Evolutionary conservation across 2,888 invertebrate species (phyloP), one percentile per base, ranked within the genome.

Genomic region (Ochropleura plecta): DNA sequence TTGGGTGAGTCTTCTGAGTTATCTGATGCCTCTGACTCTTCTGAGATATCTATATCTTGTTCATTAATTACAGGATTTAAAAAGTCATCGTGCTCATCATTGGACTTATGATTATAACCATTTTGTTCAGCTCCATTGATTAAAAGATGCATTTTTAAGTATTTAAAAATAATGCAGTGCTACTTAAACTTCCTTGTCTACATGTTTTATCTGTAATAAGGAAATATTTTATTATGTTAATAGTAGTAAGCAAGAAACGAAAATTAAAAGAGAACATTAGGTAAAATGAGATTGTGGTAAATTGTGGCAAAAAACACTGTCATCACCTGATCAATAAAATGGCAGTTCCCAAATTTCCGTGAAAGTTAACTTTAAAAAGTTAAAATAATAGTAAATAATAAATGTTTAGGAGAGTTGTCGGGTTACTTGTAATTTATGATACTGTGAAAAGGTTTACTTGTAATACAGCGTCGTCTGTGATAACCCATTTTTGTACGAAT

Each of bases 181-280:
- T n/a, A 30, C 30, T 53, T 63, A 48, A 30, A 55, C 18, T 20
- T 46, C n/a, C 12, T 6, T 55, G 49, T 55, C 62, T 78, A 46
- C 20, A 79, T 53, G 30, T 18, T 5, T 12, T 20, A 74, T 59
- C 77, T 77, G 81, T 2, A 77, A 77, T 18, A n/a, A 44, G 60
- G 48, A 48, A 48, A 30, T n/a, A 42, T 5, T 7, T 7, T 3
- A 4, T 5, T 18, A 20, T 16, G n/a, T n/a, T 48, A 12, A 1
- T 16, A 10, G 9, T 18, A 1, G 10, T 18, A 0, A n/a, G 5
- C 14, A 42, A 48, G 44, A 57, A 42, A 18, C 16, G n/a, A 30
- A 7, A 71, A 44, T 9, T 30, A 67, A 30, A 66, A 68, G 30
- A 20, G 2, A 4, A 6, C 10, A 7, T 18, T 12, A 20, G 12